phyloP scores from a whole-genome alignment of 2,113 vertebrate species.

The Geothlypis trichas region DNA sequence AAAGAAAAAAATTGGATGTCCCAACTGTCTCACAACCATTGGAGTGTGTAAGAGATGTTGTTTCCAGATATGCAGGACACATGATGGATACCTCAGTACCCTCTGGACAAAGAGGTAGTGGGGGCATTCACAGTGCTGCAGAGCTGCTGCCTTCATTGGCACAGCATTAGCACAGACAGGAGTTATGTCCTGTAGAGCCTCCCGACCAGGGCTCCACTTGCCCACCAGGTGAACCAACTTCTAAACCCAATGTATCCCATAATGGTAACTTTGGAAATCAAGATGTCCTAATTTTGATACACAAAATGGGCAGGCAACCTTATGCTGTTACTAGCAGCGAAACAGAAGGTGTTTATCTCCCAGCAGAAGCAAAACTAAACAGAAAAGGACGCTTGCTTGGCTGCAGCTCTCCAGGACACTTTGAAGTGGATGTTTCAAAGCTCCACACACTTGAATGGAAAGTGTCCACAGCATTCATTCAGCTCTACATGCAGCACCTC shows the following conservation, averaged over 20 bases:
- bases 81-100: rapidly evolving
- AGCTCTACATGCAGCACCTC: not conserved
- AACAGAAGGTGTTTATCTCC: not conserved
- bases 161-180: not conserved
- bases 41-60: not conserved
- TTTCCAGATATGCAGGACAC: not conserved
- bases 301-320: not conserved
- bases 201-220: not conserved
- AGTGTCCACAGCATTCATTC: not conserved
- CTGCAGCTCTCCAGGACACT: not conserved
- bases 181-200: not conserved
- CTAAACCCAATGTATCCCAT: rapidly evolving
- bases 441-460: not conserved
- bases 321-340: not conserved
- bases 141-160: not conserved
- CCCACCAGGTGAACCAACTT: not conserved
- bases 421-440: conserved; percentile 4
- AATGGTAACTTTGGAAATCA: not conserved
- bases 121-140: not conserved
- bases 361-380: conserved; percentile 5
- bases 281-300: not conserved
- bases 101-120: not conserved
- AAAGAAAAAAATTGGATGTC: not conserved
- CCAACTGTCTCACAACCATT: not conserved
- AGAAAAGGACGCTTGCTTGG: not conserved